Evolutionary conservation across 2,888 invertebrate genomes (phyloP).

Genomic region (Chironomus riparius): DNA sequence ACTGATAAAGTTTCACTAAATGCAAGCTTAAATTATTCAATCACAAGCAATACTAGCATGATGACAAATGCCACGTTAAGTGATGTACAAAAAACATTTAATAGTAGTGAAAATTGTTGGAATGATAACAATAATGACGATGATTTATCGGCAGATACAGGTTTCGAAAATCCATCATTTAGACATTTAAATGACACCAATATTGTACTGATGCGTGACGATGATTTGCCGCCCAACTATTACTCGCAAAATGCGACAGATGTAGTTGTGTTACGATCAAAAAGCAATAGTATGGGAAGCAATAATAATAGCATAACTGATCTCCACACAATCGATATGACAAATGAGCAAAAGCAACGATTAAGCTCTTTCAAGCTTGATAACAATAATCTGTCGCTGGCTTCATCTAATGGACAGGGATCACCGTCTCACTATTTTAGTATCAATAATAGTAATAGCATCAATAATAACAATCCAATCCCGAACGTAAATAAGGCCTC

Average conservation of each 20-base stretch:
- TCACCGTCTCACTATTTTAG: slow-evolving; percentile 11
- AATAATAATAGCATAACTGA: slow-evolving; percentile 25
- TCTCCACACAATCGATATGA: slow-evolving; percentile 28
- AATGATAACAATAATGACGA: slow-evolving; percentile 37
- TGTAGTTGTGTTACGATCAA: slow-evolving; percentile 39
- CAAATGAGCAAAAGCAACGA: slow-evolving; percentile 36
- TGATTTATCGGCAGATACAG: slow-evolving; percentile 35
- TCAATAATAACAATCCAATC: slow-evolving; percentile 19
- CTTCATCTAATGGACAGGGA: slow-evolving; percentile 7
- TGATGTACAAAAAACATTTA: slow-evolving; percentile 31
- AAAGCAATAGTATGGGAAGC: slow-evolving; percentile 35
- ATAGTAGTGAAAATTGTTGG: slow-evolving; percentile 39
- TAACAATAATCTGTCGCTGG: slow-evolving; percentile 13
- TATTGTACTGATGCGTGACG: slow-evolving; percentile 34
- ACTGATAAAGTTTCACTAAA: slow-evolving; percentile 20
- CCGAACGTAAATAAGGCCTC: slow-evolving; percentile 1
- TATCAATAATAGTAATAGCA: slow-evolving; percentile 10
- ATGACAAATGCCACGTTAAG: slow-evolving; percentile 28
- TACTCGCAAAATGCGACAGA: slow-evolving; percentile 41
- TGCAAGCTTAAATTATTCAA: slow-evolving; percentile 33
- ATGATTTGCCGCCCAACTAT: slow-evolving; percentile 33
- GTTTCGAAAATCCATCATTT: slow-evolving; percentile 42
- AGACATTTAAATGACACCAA: slow-evolving; percentile 36
- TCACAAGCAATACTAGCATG: slow-evolving; percentile 29
- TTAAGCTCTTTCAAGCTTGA: slow-evolving; percentile 38